phyloP scores from a whole-genome alignment of 2,888 invertebrate genomes.

The Eudasyphora cyanicolor region DNA sequence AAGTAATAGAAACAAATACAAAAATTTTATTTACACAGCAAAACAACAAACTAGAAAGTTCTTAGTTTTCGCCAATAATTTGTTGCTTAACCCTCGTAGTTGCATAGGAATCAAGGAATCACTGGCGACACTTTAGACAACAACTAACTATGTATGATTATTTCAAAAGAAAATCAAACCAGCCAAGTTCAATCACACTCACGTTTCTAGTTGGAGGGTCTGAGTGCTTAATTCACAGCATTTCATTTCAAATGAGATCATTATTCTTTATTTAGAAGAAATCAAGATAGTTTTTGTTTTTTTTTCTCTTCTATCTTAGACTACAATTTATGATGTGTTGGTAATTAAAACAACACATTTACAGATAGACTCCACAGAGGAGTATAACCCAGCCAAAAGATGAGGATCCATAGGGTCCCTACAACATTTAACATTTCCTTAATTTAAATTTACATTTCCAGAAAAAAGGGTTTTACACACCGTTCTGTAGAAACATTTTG shows the following conservation, averaged over 20 bases:
- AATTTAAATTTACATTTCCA: conserved; percentile 26
- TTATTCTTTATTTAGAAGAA: conserved; percentile 56
- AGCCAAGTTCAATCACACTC: conserved; percentile 52
- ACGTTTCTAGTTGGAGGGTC: neutral
- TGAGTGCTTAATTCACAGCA: neutral
- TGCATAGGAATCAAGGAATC: conserved; percentile 22
- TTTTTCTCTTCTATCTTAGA: neutral
- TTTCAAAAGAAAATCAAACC: no score
- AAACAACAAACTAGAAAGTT: no score
- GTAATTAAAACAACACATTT: conserved; percentile 43
- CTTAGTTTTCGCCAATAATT: no score
- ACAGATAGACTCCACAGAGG: neutral
- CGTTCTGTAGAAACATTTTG: neutral
- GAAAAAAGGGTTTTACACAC: neutral
- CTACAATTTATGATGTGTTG: conserved; percentile 48
- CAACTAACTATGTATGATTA: no score
- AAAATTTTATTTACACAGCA: no score
- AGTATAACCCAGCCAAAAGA: neutral
- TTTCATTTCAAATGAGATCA: conserved; percentile 32
- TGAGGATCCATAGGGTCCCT: neutral
- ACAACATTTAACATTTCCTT: neutral
- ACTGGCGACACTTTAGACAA: conserved; percentile 45
- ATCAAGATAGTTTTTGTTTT: neutral
- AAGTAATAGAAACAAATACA: no score
- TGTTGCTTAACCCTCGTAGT: neutral